Conservation (phyloP, 2,888 invertebrate species). For the Osedax fenrisi region DNA sequence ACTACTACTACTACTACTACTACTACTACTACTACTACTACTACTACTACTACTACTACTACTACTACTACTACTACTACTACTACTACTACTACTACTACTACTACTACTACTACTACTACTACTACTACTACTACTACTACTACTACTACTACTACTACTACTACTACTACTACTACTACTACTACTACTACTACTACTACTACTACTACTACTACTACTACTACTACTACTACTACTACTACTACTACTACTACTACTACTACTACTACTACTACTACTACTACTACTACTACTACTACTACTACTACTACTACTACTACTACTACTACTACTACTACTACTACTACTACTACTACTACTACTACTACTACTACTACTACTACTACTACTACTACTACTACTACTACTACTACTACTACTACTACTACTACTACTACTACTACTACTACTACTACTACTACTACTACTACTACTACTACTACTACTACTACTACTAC, state of each 20-base stretch:
- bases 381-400: constrained; percentile 21
- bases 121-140: background rate
- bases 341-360: constrained; percentile 24
- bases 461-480: background rate
- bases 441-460: constrained; percentile 18
- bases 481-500: background rate
- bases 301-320: constrained; percentile 24
- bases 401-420: constrained; percentile 6
- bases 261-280: constrained; percentile 15
- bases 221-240: background rate
- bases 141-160: background rate
- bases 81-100: background rate
- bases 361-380: constrained; percentile 24
- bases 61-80: background rate
- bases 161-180: background rate
- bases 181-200: background rate
- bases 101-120: background rate
- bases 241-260: background rate
- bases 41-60: background rate
- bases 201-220: background rate
- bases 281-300: constrained; percentile 22
- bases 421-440: constrained; percentile 24
- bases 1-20: background rate
- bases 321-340: constrained; percentile 24
- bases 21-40: background rate